Conservation (phyloP, 2,797 vertebrate genomes). For the Danio kyathit region DNA sequence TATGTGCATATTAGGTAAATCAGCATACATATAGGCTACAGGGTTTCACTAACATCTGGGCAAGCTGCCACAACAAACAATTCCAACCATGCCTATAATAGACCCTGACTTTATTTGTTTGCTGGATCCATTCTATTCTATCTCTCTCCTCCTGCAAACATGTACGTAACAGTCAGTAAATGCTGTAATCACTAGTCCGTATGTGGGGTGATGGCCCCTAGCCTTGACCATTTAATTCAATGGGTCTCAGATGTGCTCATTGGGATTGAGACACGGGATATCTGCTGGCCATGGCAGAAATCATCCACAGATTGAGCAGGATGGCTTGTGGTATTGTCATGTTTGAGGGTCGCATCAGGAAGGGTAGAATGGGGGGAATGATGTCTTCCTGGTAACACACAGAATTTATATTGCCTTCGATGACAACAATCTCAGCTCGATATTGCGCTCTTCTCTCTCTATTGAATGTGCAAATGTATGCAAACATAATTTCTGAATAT, state of each 20-base stretch:
- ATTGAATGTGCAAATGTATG: slow-evolving; percentile 87
- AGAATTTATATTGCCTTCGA: too few species aligned
- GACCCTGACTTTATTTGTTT: slow-evolving; percentile 81
- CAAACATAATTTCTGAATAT: slow-evolving; percentile 86
- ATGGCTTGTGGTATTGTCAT: neutral
- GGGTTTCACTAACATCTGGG: slow-evolving; percentile 76
- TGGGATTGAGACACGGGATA: neutral
- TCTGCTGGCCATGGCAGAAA: neutral
- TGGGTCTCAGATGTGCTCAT: neutral
- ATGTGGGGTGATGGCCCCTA: neutral
- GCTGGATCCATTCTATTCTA: slow-evolving; percentile 69
- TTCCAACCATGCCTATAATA: slow-evolving; percentile 72
- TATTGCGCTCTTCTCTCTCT: slow-evolving; percentile 50
- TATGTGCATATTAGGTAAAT: slow-evolving; percentile 78
- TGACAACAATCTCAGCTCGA: too few species aligned
- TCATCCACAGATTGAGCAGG: neutral
- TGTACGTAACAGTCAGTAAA: neutral
- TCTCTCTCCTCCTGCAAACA: slow-evolving; percentile 61
- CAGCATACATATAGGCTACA: slow-evolving; percentile 63
- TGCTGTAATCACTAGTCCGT: neutral
- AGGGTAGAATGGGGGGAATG: too few species aligned
- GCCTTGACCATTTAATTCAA: neutral
- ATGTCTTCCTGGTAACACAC: too few species aligned
- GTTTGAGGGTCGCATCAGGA: too few species aligned
- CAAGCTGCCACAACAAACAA: slow-evolving; percentile 74